phyloP scores from a whole-genome alignment of 2,888 invertebrate genomes.

The Drosophila parthenogenetica region DNA sequence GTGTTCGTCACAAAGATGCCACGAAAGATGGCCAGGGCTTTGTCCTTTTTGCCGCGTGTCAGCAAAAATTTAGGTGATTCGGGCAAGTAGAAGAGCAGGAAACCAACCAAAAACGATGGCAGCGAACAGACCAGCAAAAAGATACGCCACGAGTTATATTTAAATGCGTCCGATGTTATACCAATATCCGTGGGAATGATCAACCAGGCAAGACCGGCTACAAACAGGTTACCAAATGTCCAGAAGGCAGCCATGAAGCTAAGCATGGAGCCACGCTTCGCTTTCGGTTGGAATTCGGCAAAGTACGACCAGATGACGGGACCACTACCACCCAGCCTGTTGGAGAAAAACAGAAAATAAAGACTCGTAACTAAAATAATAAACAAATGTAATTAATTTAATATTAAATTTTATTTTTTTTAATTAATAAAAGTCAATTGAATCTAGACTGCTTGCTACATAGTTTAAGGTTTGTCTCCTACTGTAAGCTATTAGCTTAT shows the following conservation, averaged over 20 bases:
- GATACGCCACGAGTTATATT: conserved; percentile 96
- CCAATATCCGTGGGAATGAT: conserved; percentile 91
- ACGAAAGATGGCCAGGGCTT: conserved; percentile 92
- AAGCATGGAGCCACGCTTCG: conserved; percentile 95
- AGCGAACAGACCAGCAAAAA: conserved; percentile 95
- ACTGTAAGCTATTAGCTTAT: too few species aligned
- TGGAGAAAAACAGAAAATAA: conserved; percentile 13
- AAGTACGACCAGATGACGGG: conserved; percentile 98
- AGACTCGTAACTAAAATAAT: not conserved
- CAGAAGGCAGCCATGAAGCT: conserved; percentile 98
- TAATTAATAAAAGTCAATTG: too few species aligned
- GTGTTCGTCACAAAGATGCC: conserved; percentile 93
- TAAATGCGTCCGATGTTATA: conserved; percentile 88
- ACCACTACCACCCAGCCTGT: conserved; percentile 86
- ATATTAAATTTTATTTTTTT: too few species aligned
- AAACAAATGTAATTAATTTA: too few species aligned
- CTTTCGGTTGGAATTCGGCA: conserved; percentile 96
- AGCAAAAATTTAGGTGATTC: conserved; percentile 96
- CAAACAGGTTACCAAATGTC: conserved; percentile 96
- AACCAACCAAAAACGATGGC: conserved; percentile 94
- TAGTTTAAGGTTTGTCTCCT: too few species aligned
- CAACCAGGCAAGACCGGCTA: conserved; percentile 93
- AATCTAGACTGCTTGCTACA: not conserved
- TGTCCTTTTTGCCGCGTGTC: conserved; percentile 91
- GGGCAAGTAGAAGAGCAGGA: conserved; percentile 92